phyloP scores from a whole-genome alignment of 64 coral and sea anemone species.

The Pocillopora damicornis region DNA sequence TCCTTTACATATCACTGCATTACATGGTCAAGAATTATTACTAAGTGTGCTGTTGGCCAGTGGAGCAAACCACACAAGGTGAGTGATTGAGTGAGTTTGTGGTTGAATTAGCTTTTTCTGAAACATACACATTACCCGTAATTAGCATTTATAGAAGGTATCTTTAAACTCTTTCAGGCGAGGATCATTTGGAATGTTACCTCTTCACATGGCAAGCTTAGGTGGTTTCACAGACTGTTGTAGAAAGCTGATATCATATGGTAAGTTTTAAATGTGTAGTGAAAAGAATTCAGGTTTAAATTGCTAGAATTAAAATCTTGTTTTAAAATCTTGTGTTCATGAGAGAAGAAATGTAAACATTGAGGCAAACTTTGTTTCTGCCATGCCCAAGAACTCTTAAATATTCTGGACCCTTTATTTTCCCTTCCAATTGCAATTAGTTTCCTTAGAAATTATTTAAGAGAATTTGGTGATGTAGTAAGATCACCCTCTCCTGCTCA shows the following conservation, averaged over 20 bases:
- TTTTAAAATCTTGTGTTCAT: too few relatives aligned
- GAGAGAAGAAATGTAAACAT: too few relatives aligned
- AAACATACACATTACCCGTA: background rate
- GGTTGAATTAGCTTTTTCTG: too few relatives aligned
- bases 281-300: background rate
- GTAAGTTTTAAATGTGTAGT: conserved; percentile 39
- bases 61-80: conserved; percentile 92
- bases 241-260: conserved; percentile 87
- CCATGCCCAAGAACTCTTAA: too few relatives aligned
- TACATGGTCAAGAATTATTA: conserved; percentile 90
- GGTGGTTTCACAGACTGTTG: conserved; percentile 93
- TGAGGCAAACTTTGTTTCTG: too few relatives aligned
- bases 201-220: conserved; percentile 84
- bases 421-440: too few relatives aligned
- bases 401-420: too few relatives aligned
- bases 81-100: background rate
- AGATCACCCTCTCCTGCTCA: too few relatives aligned
- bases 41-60: conserved; percentile 93
- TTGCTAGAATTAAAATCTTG: too few relatives aligned
- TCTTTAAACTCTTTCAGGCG: conserved; percentile 32
- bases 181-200: conserved; percentile 83
- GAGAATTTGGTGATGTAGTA: too few relatives aligned
- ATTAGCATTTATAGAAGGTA: background rate
- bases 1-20: conserved; percentile 86
- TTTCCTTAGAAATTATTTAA: too few relatives aligned